phyloP scores from a whole-genome alignment of 2,888 invertebrate species.

The Branchipolynoe longqiensis region DNA sequence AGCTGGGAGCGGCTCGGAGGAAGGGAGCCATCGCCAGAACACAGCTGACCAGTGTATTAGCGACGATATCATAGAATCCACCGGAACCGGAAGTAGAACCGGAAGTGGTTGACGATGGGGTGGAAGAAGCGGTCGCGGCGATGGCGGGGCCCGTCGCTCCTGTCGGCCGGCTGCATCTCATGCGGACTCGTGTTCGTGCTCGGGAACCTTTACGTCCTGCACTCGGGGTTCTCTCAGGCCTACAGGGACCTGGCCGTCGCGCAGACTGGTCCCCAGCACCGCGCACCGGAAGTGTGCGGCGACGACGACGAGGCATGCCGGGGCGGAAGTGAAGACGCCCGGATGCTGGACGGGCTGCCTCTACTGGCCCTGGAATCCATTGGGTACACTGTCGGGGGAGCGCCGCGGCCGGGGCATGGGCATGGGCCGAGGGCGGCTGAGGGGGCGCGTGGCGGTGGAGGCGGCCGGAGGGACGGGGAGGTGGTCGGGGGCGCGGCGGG shows the following conservation, averaged over 20 bases:
- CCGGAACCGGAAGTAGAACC: not conserved
- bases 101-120: slow-evolving; percentile 24
- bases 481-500: not conserved
- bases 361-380: slow-evolving; percentile 22
- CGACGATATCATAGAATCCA: too few species aligned
- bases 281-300: not conserved
- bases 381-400: slow-evolving; percentile 3
- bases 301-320: not conserved
- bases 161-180: slow-evolving; percentile 36
- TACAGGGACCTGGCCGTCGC: slow-evolving; percentile 3
- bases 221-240: slow-evolving; percentile 54
- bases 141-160: slow-evolving; percentile 23
- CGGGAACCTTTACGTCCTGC: slow-evolving; percentile 49
- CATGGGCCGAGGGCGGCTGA: not conserved
- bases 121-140: slow-evolving; percentile 44
- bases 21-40: too few species aligned
- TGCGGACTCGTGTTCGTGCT: slow-evolving; percentile 54
- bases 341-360: slow-evolving; percentile 14
- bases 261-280: not conserved
- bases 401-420: not conserved
- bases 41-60: too few species aligned
- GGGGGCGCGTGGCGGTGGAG: too few species aligned
- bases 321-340: not conserved
- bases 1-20: not conserved
- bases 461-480: too few species aligned